Evolutionary conservation across 1,140 invertebrate genomes (phyloP).

Genomic region (Phymorhynchus buccinoides): DNA sequence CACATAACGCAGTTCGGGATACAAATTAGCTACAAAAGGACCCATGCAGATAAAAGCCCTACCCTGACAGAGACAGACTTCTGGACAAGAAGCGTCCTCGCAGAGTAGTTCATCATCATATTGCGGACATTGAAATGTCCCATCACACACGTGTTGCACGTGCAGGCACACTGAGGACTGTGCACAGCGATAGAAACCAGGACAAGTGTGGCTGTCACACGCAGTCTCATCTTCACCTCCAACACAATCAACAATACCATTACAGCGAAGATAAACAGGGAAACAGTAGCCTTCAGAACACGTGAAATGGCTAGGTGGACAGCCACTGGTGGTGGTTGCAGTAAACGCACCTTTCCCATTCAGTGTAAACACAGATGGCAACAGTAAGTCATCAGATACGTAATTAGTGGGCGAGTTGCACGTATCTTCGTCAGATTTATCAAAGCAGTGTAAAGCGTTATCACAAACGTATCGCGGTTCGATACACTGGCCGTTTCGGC

Average conservation of each 20-base stretch:
- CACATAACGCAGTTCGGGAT: slow-evolving; percentile 5
- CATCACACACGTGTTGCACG: slow-evolving; percentile 29
- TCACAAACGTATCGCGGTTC: background rate
- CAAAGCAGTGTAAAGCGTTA: background rate
- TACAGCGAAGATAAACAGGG: slow-evolving; percentile 29
- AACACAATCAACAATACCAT: slow-evolving; percentile 19
- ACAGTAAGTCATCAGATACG: background rate
- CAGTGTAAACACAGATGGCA: slow-evolving; percentile 8
- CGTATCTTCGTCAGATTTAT: background rate
- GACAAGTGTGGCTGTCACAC: slow-evolving; percentile 36
- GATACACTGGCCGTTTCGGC: slow-evolving; percentile 1
- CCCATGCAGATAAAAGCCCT: slow-evolving; percentile 11
- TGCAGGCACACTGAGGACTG: slow-evolving; percentile 35
- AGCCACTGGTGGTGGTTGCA: background rate
- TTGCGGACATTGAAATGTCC: slow-evolving; percentile 36
- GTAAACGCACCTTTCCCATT: background rate
- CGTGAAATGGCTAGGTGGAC: background rate
- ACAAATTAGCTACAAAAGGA: background rate
- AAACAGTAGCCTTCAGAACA: slow-evolving; percentile 23
- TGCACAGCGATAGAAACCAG: slow-evolving; percentile 34
- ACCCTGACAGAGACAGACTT: slow-evolving; percentile 40
- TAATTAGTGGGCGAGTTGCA: too few species aligned
- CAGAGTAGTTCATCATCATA: slow-evolving; percentile 42
- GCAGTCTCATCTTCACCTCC: slow-evolving; percentile 17
- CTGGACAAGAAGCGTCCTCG: slow-evolving; percentile 38